Conservation (phyloP, 1,140 invertebrate genomes). For the Musca vetustissima region DNA sequence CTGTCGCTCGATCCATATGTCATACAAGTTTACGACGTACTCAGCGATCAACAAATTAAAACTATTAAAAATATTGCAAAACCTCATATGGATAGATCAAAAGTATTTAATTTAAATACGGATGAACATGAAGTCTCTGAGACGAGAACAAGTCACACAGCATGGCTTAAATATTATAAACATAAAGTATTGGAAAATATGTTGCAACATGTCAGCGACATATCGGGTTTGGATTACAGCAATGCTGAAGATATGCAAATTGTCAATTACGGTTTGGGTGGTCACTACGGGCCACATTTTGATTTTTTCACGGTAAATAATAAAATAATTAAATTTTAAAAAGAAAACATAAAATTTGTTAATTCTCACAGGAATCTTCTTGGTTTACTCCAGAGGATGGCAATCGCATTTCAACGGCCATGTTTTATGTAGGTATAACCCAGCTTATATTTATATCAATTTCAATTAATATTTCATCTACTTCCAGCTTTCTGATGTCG, state of each 20-base stretch:
- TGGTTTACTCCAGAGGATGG: slow-evolving; percentile 67
- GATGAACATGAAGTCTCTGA: slow-evolving; percentile 64
- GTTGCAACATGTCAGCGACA: slow-evolving; percentile 68
- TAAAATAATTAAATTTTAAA: neutral
- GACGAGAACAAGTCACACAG: slow-evolving; percentile 96
- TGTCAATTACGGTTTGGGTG: slow-evolving; percentile 97
- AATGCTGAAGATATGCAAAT: slow-evolving; percentile 94
- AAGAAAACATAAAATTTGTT: slow-evolving; percentile 42
- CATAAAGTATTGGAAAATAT: slow-evolving; percentile 74
- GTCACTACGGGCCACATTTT: slow-evolving; percentile 96
- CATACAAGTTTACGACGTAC: slow-evolving; percentile 85
- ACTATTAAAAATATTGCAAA: slow-evolving; percentile 80
- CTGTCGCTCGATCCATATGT: slow-evolving; percentile 85
- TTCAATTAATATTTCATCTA: neutral
- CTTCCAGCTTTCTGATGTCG: slow-evolving; percentile 80
- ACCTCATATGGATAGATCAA: slow-evolving; percentile 71
- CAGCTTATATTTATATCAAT: neutral
- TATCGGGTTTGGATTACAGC: slow-evolving; percentile 79
- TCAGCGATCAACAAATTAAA: slow-evolving; percentile 83
- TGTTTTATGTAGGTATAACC: slow-evolving; percentile 71
- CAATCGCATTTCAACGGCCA: slow-evolving; percentile 85
- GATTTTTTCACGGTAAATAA: slow-evolving; percentile 64
- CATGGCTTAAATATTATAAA: slow-evolving; percentile 85
- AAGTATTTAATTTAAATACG: slow-evolving; percentile 70
- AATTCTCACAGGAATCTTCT: slow-evolving; percentile 70